These are phyloP conservation scores for Notoglanidium macrostoma DNA, from an alignment of 2,797 vertebrate species.

Conservation along the genomic window DNA sequence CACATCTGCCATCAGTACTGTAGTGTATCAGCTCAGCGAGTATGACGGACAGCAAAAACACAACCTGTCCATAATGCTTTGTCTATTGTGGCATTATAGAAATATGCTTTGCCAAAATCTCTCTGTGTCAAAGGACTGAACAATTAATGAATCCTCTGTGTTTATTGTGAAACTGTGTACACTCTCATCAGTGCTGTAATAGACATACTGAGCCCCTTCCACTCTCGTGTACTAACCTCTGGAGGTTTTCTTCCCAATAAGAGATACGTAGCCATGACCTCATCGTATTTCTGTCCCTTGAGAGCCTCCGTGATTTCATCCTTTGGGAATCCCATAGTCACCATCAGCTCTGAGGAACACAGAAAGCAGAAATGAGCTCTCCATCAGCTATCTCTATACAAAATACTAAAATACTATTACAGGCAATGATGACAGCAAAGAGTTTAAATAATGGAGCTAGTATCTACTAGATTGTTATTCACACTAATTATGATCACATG, in stretches of 20 bases:
- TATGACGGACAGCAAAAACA: not conserved
- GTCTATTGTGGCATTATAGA: not conserved
- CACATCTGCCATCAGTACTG: not conserved
- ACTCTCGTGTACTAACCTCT: slow-evolving; percentile 72
- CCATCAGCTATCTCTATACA: not conserved
- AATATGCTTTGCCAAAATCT: not conserved
- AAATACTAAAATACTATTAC: not conserved
- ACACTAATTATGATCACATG: not conserved
- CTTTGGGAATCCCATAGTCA: slow-evolving; percentile 85
- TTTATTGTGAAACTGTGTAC: not conserved
- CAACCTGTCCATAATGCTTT: not conserved
- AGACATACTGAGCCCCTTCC: not conserved
- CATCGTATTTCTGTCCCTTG: slow-evolving; percentile 82
- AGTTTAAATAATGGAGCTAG: not conserved
- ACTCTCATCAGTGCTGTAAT: not conserved
- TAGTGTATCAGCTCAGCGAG: slow-evolving; percentile 80
- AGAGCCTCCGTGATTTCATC: slow-evolving; percentile 84
- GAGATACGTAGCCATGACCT: slow-evolving; percentile 85
- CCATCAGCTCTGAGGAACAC: slow-evolving; percentile 78
- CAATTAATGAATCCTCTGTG: not conserved
- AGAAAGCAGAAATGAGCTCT: not conserved
- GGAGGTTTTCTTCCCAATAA: slow-evolving; percentile 83
- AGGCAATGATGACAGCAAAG: too few relatives aligned
- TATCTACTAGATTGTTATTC: too few relatives aligned
- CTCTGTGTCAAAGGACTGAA: not conserved